phyloP scores from a whole-genome alignment of 1,140 invertebrate species.

The Chironomus striatipennis region DNA sequence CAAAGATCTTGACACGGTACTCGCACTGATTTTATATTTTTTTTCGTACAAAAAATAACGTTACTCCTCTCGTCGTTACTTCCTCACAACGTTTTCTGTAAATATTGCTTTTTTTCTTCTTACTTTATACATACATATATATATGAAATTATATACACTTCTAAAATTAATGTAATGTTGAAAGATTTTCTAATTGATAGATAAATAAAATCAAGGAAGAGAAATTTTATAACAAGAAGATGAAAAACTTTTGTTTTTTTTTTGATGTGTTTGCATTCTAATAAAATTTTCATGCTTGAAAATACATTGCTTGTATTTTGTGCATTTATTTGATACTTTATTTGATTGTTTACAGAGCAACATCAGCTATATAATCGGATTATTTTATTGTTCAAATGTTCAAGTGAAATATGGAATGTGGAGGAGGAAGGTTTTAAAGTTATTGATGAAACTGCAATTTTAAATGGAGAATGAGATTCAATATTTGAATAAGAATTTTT shows the following conservation, averaged over 20 bases:
- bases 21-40: slow-evolving; percentile 3
- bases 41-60: not conserved
- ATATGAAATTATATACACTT: not conserved
- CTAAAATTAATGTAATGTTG: slow-evolving; percentile 14
- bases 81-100: not conserved
- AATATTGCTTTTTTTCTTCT: not conserved
- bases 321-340: slow-evolving; percentile 1
- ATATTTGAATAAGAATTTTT: too few relatives aligned
- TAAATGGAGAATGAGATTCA: too few relatives aligned
- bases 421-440: too few relatives aligned
- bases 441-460: too few relatives aligned
- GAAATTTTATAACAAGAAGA: not conserved
- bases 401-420: too few relatives aligned
- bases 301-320: not conserved
- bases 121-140: not conserved
- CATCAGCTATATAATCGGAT: too few relatives aligned
- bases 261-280: not conserved
- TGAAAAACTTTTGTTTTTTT: not conserved
- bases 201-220: slow-evolving; percentile 3
- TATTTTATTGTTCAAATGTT: too few relatives aligned
- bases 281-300: not conserved
- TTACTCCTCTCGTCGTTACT: not conserved
- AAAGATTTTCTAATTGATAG: slow-evolving; percentile 9
- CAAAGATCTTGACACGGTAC: not conserved
- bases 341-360: not conserved